These are phyloP conservation scores for Epinotia demarniana DNA, from an alignment of 2,888 invertebrate genomes.

Conservation along the genomic window DNA sequence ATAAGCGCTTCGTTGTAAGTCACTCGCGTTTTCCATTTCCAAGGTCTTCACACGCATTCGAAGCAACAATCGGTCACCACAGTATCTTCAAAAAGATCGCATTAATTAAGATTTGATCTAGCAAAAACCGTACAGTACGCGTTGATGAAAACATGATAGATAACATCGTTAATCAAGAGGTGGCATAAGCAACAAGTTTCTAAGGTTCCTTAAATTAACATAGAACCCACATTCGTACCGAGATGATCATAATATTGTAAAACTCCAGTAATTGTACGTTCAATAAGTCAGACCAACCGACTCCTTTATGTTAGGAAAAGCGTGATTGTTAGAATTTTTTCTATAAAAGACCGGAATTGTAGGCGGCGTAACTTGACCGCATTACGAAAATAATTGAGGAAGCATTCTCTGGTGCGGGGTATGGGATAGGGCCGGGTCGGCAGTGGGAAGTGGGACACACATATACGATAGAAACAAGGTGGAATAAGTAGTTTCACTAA, in stretches of 20 bases:
- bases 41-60: slow-evolving; percentile 31
- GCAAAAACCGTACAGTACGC: slow-evolving; percentile 33
- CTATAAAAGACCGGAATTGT: no score
- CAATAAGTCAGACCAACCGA: no score
- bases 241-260: background rate
- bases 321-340: no score
- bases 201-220: slow-evolving; percentile 15
- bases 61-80: slow-evolving; percentile 26
- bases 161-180: slow-evolving; percentile 41
- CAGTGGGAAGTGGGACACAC: no score
- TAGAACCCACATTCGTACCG: slow-evolving; percentile 4
- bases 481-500: no score
- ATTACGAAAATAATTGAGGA: no score
- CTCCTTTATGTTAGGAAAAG: no score
- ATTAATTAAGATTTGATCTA: slow-evolving; percentile 42
- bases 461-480: no score
- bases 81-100: slow-evolving; percentile 21
- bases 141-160: slow-evolving; percentile 40
- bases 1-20: slow-evolving; percentile 25
- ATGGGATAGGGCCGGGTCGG: no score
- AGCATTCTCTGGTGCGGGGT: no score
- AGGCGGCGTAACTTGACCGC: no score
- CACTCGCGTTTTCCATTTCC: slow-evolving; percentile 23
- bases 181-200: slow-evolving; percentile 14
- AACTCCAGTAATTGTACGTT: no score